Base-by-base conservation (phyloP, 2,797 vertebrate genomes). In the Enteromius paludinosus region DNA sequence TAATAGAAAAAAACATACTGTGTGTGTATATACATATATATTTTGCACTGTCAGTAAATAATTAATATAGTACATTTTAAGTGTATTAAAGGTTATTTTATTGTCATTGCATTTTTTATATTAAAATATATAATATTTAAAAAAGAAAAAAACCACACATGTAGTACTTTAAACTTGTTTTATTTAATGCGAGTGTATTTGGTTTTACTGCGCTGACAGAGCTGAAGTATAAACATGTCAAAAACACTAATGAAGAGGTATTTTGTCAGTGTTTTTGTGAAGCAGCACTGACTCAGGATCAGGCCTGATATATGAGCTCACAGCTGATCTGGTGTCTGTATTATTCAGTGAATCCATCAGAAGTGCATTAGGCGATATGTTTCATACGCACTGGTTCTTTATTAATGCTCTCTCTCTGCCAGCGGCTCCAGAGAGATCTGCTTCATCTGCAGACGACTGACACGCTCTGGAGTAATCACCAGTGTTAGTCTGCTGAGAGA, bases 361-460 rank as follows among this genome's bases (percentile, higher is more conserved):
- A 65, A 33, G 25, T 20, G 61, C 41, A 12, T 61, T 28, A 61
- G 17, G 2, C 89, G 90, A 84, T 79, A 86, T 83, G 30, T 83
- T 49, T 86, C 45, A 62, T 33, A n/a, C 9, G 59, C 71, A 49
- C 45, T 87, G 28, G 25, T 77, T 28, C 66, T 9, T 78, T 47
- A 45, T 75, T 73, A 73, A 68, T 70, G 23, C 20, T 33, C 25
- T 52, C 25, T 52, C 15, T 76, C 33, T 35, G 28, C 5, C 11
- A 7, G 56, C 45, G 30, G 18, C 45, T 79, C 20, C 47, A 66
- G 30, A 30, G 41, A 43, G 38, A 33, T 47, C 61, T 15, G n/a
- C 54, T 74, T 64, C 28, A 33, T 64, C 62, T 25, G 56, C 30
- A 43, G 20, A 68, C 10, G 0, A 23, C 65, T 9, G 17, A 35